Conservation (phyloP, 2,113 vertebrate species). For the Dicaeum eximium region DNA sequence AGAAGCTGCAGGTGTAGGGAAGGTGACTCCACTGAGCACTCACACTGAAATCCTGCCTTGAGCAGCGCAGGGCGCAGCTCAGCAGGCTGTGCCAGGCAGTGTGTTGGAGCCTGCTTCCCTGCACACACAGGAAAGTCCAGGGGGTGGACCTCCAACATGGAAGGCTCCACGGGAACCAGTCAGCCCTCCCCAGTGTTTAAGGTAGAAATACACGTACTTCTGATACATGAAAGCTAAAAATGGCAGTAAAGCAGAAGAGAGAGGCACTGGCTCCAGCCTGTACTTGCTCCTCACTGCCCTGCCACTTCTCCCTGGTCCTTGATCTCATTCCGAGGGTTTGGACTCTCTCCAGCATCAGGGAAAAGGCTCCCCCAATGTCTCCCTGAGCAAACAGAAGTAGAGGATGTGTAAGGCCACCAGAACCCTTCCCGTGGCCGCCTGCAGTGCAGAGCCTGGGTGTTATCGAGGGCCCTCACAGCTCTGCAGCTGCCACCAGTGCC, state of each 20-base stretch:
- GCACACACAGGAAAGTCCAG: too few relatives aligned
- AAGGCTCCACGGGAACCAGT: neutral
- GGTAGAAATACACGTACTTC: accelerated
- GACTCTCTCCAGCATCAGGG: neutral
- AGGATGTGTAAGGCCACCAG: neutral
- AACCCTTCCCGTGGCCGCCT: neutral
- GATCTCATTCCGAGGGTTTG: accelerated
- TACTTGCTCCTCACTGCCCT: neutral
- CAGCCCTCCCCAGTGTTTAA: neutral
- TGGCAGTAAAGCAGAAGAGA: neutral
- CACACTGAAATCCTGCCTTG: neutral
- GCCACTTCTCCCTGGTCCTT: neutral
- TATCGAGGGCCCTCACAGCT: neutral
- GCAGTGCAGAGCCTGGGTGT: neutral
- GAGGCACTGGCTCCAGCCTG: neutral
- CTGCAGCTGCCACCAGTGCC: neutral
- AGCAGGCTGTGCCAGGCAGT: neutral
- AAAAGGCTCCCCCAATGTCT: neutral
- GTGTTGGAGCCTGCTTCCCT: neutral
- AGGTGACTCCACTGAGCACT: neutral
- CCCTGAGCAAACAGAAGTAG: neutral
- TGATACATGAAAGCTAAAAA: neutral
- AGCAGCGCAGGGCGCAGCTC: neutral
- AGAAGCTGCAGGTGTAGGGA: neutral
- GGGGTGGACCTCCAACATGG: accelerated